Base-by-base conservation (phyloP, 2,797 vertebrate genomes). In the Lepilemur ruficaudatus region DNA sequence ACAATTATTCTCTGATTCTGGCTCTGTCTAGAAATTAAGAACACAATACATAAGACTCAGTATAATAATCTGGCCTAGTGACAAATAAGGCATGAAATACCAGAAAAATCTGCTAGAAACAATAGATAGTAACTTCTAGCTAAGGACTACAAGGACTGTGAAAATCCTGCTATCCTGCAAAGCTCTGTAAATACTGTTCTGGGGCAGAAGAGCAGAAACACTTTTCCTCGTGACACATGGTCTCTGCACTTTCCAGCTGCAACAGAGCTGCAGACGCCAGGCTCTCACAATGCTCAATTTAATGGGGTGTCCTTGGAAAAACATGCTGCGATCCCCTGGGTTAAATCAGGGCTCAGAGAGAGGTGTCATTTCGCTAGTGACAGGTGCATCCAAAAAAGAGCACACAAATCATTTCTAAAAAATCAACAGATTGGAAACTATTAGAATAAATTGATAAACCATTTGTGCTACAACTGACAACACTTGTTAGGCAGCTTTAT, bases 1-100 rank as follows among this genome's bases (percentile, higher is more conserved):
- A 85, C n/a, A 91, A 75, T 35, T 76, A 43, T 81, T 89, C n/a
- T 81, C 67, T 90, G 82, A 91, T 82, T 89, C 50, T 96, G 43
- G 15, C 28, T 80, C 46, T 73, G 80, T 88, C 41, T 90, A 75
- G 50, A 79, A 73, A 93, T 67, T 78, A 93, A 72, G 61, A 89
- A 72, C 9, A 89, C 30, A 48, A 89, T 30, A 83, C 84, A 92
- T 20, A 63, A 46, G 30, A 76, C 7, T 59, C 20, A 61, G 4
- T 59, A 76, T 67, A 69, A 95, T 86, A 63, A 93, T 92, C 30
- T 81, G 52, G 23, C 11, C 38, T 83, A 25, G 30, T 88, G 76
- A 79, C 79, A 72, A 88, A 76, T n/a, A 76, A 80, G 52, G 73
- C 59, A 72, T 72, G 18, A 57, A 67, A 86, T 41, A 94, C 0